Evolutionary conservation across 2,113 vertebrate species (phyloP).

Genomic region (Cyanocitta stelleri): DNA sequence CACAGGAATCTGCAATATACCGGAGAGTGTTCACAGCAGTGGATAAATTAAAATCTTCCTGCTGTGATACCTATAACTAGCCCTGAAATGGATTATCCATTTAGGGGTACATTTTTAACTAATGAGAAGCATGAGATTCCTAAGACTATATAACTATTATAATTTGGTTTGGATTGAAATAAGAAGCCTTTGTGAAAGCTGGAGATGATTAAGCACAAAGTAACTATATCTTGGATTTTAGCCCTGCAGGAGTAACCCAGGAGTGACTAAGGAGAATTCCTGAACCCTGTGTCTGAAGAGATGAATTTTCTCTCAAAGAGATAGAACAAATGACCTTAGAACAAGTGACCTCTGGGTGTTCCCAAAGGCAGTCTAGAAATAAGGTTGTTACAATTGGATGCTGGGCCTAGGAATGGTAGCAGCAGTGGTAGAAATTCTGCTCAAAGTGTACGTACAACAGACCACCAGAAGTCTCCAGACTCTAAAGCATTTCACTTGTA

Average conservation of each 20-base stretch:
- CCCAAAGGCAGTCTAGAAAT: background rate
- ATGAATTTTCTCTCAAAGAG: background rate
- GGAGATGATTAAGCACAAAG: background rate
- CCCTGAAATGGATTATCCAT: background rate
- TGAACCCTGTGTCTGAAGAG: background rate
- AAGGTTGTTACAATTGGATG: background rate
- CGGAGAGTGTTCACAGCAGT: background rate
- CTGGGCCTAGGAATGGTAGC: background rate
- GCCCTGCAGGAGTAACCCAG: background rate
- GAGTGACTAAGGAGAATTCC: background rate
- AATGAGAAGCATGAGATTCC: background rate
- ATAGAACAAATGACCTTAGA: background rate
- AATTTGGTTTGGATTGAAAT: background rate
- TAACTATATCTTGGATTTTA: background rate
- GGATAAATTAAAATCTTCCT: background rate
- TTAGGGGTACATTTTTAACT: background rate
- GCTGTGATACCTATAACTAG: background rate
- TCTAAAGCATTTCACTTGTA: background rate
- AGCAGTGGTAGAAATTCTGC: background rate
- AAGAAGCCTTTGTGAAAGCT: background rate
- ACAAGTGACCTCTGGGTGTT: background rate
- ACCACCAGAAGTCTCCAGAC: background rate
- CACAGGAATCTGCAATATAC: background rate
- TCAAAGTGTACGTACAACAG: background rate
- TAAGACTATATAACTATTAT: background rate